Percentiles rank a stretch among this genome's conserved stretches.
These are phyloP conservation scores for Cenopis cana DNA, from an alignment of 2,888 invertebrate genomes.

Conservation along the genomic window DNA sequence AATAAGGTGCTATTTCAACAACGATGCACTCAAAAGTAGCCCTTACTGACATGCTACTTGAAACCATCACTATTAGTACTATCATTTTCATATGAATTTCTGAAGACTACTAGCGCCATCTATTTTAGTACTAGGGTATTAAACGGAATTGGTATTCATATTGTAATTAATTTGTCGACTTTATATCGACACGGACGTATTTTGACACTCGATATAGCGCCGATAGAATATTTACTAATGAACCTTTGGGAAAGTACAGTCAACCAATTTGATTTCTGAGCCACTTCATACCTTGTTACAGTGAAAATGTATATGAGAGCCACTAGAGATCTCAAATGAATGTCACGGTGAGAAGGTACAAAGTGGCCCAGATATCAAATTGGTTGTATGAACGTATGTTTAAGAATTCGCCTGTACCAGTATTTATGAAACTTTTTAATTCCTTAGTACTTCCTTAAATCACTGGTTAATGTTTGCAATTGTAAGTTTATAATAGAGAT, in stretches of 20 bases:
- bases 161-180: conserved; percentile 18
- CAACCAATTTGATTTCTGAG: too few relatives aligned
- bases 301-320: too few relatives aligned
- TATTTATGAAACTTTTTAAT: background rate
- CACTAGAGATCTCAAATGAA: too few relatives aligned
- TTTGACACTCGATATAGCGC: conserved; percentile 4
- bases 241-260: background rate
- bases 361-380: too few relatives aligned
- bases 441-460: background rate
- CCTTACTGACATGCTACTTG: too few relatives aligned
- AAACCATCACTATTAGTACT: background rate
- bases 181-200: background rate
- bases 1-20: too few relatives aligned
- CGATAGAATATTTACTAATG: conserved; percentile 8
- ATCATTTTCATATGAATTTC: background rate
- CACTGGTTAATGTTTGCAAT: conserved; percentile 39
- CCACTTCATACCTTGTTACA: too few relatives aligned
- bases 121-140: background rate
- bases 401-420: background rate
- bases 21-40: too few relatives aligned
- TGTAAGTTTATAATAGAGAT: background rate
- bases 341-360: too few relatives aligned
- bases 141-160: background rate
- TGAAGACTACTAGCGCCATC: conserved; percentile 22
- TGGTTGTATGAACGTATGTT: too few relatives aligned